phyloP scores from a whole-genome alignment of 2,888 invertebrate species.

The Pyrochroa serraticornis region DNA sequence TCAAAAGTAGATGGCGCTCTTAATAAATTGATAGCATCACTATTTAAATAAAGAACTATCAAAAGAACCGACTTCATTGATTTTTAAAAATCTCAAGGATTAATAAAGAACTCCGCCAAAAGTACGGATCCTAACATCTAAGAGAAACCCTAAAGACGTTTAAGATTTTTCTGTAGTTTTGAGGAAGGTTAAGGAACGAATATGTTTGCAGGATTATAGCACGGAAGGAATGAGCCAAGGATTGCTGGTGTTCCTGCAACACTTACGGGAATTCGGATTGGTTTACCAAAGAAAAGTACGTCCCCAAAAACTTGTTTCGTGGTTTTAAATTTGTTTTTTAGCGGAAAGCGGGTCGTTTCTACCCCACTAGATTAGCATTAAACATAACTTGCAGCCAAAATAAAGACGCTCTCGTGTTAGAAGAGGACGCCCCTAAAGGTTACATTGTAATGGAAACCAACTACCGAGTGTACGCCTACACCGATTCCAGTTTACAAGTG shows the following conservation, averaged over 20 bases:
- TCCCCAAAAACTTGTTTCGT: conserved; percentile 8
- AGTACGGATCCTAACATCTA: too few relatives aligned
- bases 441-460: conserved; percentile 97
- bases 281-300: conserved; percentile 93
- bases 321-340: conserved; percentile 52
- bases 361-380: conserved; percentile 91
- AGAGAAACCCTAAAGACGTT: too few relatives aligned
- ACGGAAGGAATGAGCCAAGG: conserved; percentile 91
- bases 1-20: too few relatives aligned
- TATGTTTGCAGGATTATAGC: conserved; percentile 83
- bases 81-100: too few relatives aligned
- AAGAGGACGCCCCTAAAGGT: conserved; percentile 71
- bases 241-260: conserved; percentile 89
- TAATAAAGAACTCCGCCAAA: too few relatives aligned
- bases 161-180: too few relatives aligned
- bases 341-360: conserved; percentile 90
- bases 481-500: conserved; percentile 89
- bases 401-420: conserved; percentile 54
- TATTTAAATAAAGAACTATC: too few relatives aligned
- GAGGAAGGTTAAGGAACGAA: too few relatives aligned
- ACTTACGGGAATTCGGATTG: conserved; percentile 95
- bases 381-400: conserved; percentile 72
- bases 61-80: too few relatives aligned
- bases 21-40: too few relatives aligned
- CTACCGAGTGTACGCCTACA: conserved; percentile 94